Conservation (phyloP, 2,888 invertebrate species). For the Eupithecia tripunctaria region DNA sequence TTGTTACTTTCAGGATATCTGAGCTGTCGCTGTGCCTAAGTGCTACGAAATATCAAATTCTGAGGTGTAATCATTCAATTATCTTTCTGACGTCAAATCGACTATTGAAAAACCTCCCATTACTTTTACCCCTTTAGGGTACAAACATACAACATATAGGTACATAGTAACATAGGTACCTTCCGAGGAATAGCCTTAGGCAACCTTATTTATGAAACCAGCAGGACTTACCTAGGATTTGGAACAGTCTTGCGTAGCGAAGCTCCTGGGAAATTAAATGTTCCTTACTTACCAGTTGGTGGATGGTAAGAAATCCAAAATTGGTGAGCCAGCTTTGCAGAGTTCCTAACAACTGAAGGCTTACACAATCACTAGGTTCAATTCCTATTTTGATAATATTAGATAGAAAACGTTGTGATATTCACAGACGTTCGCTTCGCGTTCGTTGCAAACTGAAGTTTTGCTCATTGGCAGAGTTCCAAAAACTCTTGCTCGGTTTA, state of each 20-base stretch:
- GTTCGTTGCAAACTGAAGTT: slow-evolving; percentile 56
- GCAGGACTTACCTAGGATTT: background rate
- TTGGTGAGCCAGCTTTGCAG: slow-evolving; percentile 91
- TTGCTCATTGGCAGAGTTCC: slow-evolving; percentile 66
- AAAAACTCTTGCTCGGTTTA: slow-evolving; percentile 45
- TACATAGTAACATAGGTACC: background rate
- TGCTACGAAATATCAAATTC: too few species aligned
- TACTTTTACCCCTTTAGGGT: background rate
- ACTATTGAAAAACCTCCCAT: background rate
- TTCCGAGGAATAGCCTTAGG: background rate
- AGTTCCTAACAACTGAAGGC: slow-evolving; percentile 28
- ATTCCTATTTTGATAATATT: slow-evolving; percentile 44
- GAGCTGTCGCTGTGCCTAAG: too few species aligned
- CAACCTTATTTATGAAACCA: background rate
- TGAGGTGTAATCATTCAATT: too few species aligned
- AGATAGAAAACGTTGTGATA: slow-evolving; percentile 64
- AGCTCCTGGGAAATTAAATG: background rate
- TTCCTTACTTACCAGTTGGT: slow-evolving; percentile 87
- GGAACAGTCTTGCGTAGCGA: background rate
- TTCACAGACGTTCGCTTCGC: slow-evolving; percentile 81
- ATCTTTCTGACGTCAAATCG: too few species aligned
- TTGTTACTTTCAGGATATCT: too few species aligned
- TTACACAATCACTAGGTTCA: slow-evolving; percentile 37
- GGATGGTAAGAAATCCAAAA: slow-evolving; percentile 94
- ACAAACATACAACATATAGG: background rate